A percentile compares a stretch with the other conserved stretches of the same genome.
Evolutionary conservation across 1,140 invertebrate species (phyloP).

Genomic region (Trichonephila clavipes): DNA sequence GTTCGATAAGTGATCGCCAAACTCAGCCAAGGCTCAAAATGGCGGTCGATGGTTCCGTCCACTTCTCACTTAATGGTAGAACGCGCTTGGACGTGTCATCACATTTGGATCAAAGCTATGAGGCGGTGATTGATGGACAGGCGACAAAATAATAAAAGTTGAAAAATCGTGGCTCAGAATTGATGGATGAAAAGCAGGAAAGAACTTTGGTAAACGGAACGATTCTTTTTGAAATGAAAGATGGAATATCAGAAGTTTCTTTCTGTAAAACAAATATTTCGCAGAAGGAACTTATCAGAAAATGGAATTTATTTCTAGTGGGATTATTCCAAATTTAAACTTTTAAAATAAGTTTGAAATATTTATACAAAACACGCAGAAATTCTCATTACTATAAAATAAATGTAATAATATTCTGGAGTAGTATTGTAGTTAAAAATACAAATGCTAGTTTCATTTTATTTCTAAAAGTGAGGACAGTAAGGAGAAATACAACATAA

Average conservation of each 20-base stretch:
- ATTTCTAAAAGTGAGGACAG: too few species aligned
- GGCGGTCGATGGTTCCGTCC: conserved; percentile 3
- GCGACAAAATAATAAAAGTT: conserved; percentile 28
- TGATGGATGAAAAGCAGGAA: not conserved
- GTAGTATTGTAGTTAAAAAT: too few species aligned
- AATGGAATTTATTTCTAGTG: not conserved
- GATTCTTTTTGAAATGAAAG: not conserved
- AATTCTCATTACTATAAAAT: too few species aligned
- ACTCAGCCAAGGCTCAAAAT: not conserved
- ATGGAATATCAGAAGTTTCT: not conserved
- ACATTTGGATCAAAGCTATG: conserved; percentile 3
- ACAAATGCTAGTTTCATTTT: too few species aligned
- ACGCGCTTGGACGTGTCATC: conserved; percentile 1
- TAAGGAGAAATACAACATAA: too few species aligned
- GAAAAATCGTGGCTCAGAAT: not conserved
- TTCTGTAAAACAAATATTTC: not conserved
- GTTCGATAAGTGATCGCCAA: conserved; percentile 14
- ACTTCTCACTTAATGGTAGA: not conserved
- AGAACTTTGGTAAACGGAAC: not conserved
- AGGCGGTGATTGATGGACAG: conserved; percentile 1
- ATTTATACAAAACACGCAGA: too few species aligned
- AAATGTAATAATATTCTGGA: too few species aligned
- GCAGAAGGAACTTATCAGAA: too few species aligned
- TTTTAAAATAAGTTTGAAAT: too few species aligned
- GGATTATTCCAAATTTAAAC: too few species aligned